Conservation (phyloP, 2,888 invertebrate genomes). For the Metacarcinus magister region DNA sequence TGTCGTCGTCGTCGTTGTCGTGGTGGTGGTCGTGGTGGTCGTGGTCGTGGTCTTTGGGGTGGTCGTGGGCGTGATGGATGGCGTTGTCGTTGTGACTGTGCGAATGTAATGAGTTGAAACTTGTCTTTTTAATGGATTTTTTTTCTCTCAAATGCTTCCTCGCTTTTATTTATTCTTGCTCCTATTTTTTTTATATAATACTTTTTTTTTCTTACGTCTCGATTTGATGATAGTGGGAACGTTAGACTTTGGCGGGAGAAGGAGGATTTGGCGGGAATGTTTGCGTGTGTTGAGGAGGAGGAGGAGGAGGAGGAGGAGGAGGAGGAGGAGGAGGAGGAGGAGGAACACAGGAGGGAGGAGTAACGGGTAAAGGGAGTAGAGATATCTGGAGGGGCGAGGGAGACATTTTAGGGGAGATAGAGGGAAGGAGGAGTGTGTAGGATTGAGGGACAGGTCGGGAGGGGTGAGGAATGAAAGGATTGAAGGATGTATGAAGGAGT, state of each 20-base stretch:
- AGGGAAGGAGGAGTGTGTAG: background rate
- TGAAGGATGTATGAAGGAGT: background rate
- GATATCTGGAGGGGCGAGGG: background rate
- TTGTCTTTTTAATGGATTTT: background rate
- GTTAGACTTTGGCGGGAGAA: background rate
- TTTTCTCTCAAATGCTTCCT: background rate
- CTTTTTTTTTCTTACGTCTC: background rate
- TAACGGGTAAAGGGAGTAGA: background rate
- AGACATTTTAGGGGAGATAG: background rate
- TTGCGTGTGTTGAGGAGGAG: no score
- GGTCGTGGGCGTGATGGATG: background rate
- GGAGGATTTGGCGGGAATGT: background rate
- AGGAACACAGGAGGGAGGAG: background rate
- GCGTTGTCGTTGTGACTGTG: background rate
- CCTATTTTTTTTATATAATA: background rate
- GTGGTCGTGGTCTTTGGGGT: background rate
- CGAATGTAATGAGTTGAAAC: background rate
- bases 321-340: background rate
- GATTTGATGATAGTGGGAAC: background rate
- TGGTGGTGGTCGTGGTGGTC: background rate
- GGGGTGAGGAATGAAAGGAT: background rate
- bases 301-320: slow-evolving; percentile 26
- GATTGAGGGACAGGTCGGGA: background rate
- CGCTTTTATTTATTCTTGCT: slow-evolving; percentile 52
- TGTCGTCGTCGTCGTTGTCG: background rate